Evolutionary conservation across 2,797 vertebrate genomes (phyloP), one percentile per base, ranked within the genome.

Genomic region (Anisognathus igniventris): DNA sequence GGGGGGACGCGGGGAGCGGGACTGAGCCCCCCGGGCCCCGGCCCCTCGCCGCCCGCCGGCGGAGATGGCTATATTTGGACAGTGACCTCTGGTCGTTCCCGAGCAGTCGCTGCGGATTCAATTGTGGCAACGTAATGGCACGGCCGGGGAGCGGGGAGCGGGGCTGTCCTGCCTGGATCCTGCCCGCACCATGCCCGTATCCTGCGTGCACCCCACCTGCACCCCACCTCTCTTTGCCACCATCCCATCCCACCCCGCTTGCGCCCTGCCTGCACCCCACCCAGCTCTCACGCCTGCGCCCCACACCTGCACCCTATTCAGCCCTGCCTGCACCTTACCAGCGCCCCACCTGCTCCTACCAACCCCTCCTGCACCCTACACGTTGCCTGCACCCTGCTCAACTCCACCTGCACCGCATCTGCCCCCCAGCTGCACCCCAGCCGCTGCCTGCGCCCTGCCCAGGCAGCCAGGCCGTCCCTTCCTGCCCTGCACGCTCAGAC

Each of bases 61-160:
- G 68, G 76, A 54, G 76, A 74, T 74, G 86, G 86, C 86, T 88
- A 88, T 88, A 88, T 93, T 93, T 95, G 94, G 94, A 90, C 86
- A 93, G 92, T 95, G 94, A 95, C 94, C 94, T 95, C 94, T 92
- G 94, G 90, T 94, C 94, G 92, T 95, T 93, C 92, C 79, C 67
- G 83, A 90, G 92, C 94, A 82, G 94, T 88, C 94, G 94, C 89
- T 95, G 94, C 91, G 94, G 94, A 95, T 95, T 95, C 94, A 95
- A 95, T 93, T 92, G 92, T 92, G 94, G 92, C 94, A 95, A 95
- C 94, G 94, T 95, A 95, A 95, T 93, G 92, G 94, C 86, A 76
- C 86, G 31, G 89, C 84, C 73, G 83, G 92, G 45, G 22, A 78
- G 77, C 33, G 58, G 70, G 70, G 86, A 60, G 82, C 45, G 77